Percentiles rank a stretch among this genome's conserved stretches.
These are phyloP conservation scores for Listronotus bonariensis DNA, from an alignment of 1,140 invertebrate species.

Conservation along the genomic window DNA sequence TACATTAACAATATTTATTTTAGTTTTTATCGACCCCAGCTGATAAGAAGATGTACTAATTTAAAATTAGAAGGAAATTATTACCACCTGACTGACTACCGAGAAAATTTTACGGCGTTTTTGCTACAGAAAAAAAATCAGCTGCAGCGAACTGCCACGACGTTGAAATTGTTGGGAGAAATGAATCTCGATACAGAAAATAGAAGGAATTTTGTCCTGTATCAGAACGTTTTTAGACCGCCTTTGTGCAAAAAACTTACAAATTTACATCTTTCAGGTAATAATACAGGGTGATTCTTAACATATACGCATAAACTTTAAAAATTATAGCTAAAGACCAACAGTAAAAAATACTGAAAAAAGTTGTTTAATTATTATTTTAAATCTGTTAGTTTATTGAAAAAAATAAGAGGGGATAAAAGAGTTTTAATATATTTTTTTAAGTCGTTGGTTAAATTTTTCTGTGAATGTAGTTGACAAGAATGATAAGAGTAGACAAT, in stretches of 20 bases:
- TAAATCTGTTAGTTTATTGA: no score
- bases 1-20: neutral
- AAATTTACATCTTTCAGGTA: constrained; percentile 61
- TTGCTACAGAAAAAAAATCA: constrained; percentile 55
- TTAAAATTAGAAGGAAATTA: constrained; percentile 61
- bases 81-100: constrained; percentile 58
- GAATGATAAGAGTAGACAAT: no score
- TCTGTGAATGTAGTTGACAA: no score
- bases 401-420: no score
- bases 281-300: no score
- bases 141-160: constrained; percentile 54
- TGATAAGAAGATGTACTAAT: constrained; percentile 41
- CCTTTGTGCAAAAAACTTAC: constrained; percentile 55
- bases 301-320: no score
- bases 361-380: no score
- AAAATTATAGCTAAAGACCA: no score
- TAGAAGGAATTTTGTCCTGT: constrained; percentile 60
- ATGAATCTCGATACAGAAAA: constrained; percentile 60
- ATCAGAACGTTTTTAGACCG: constrained; percentile 46
- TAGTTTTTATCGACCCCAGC: neutral
- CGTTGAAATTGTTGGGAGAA: constrained; percentile 60
- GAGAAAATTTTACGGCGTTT: constrained; percentile 61
- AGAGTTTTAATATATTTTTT: no score
- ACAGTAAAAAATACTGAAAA: no score
- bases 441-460: no score